A percentile compares a stretch with the other conserved stretches of the same genome.
These are phyloP conservation scores for Eustalomyia histrio DNA, from an alignment of 2,888 invertebrate genomes.

Conservation along the genomic window DNA sequence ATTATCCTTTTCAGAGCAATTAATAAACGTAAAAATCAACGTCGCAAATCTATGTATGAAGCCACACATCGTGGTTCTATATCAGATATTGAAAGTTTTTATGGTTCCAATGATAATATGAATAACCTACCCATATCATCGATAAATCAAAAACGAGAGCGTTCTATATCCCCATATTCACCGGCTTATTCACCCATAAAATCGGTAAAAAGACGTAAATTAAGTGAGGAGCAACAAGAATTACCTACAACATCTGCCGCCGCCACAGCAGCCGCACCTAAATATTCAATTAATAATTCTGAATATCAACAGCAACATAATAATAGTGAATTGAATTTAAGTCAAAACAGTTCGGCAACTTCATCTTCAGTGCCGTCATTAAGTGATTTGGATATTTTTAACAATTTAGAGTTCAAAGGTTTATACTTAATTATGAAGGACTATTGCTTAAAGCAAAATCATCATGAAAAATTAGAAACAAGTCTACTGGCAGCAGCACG, in stretches of 20 bases:
- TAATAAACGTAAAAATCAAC: slow-evolving; percentile 67
- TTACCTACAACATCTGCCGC: background rate
- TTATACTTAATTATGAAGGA: slow-evolving; percentile 69
- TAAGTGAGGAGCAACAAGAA: slow-evolving; percentile 66
- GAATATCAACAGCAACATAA: slow-evolving; percentile 9
- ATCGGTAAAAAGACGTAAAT: slow-evolving; percentile 72
- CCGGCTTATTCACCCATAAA: slow-evolving; percentile 76
- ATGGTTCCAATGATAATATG: slow-evolving; percentile 72
- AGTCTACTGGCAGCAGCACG: slow-evolving; percentile 71
- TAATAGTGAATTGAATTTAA: slow-evolving; percentile 33
- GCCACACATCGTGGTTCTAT: slow-evolving; percentile 47
- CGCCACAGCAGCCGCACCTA: background rate
- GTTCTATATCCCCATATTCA: slow-evolving; percentile 76
- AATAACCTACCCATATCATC: slow-evolving; percentile 67
- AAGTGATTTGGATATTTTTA: slow-evolving; percentile 64
- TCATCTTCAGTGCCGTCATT: slow-evolving; percentile 26
- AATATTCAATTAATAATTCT: background rate
- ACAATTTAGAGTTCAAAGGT: slow-evolving; percentile 70
- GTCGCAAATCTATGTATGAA: slow-evolving; percentile 68
- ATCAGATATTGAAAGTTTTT: slow-evolving; percentile 75
- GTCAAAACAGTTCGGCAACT: slow-evolving; percentile 29
- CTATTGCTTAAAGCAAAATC: slow-evolving; percentile 71
- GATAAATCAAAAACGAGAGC: slow-evolving; percentile 71
- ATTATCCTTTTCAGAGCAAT: slow-evolving; percentile 67
- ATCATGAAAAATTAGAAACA: slow-evolving; percentile 71